Conservation (phyloP, 2,888 invertebrate species). For the Suillia variegata region DNA sequence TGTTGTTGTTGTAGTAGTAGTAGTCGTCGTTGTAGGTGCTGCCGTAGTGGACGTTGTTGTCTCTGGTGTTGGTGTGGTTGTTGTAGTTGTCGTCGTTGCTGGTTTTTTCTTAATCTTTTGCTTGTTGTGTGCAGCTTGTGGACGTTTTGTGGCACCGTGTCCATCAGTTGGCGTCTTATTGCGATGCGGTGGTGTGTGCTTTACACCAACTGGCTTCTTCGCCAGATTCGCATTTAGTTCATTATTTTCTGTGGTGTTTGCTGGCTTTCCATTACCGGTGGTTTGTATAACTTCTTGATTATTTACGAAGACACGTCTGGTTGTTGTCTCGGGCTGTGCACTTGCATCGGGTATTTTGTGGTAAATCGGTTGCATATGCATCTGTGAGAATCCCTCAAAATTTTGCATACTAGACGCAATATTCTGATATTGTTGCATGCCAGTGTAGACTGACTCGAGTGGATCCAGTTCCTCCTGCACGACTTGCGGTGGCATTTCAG, state of each 20-base stretch:
- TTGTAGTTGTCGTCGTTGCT: conserved; percentile 19
- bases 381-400: conserved; percentile 40
- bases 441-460: conserved; percentile 52
- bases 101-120: conserved; percentile 52
- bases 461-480: conserved; percentile 52
- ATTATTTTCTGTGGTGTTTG: conserved; percentile 29
- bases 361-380: conserved; percentile 52
- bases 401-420: conserved; percentile 46
- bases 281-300: conserved; percentile 52
- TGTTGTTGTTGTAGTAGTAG: conserved; percentile 28
- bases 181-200: conserved; percentile 43
- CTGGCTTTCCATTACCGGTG: conserved; percentile 3
- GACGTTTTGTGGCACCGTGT: conserved; percentile 29
- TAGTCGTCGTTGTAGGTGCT: conserved; percentile 26
- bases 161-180: conserved; percentile 44
- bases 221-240: conserved; percentile 27
- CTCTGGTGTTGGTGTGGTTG: conserved; percentile 7
- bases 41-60: conserved; percentile 18
- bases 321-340: conserved; percentile 42
- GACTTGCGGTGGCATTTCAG: conserved; percentile 41
- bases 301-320: conserved; percentile 51
- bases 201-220: conserved; percentile 41
- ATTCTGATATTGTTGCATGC: conserved; percentile 53
- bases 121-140: conserved; percentile 33
- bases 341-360: conserved; percentile 42